These are phyloP conservation scores for Poecile montanus DNA, from an alignment of 2,797 vertebrate species.

Conservation along the genomic window DNA sequence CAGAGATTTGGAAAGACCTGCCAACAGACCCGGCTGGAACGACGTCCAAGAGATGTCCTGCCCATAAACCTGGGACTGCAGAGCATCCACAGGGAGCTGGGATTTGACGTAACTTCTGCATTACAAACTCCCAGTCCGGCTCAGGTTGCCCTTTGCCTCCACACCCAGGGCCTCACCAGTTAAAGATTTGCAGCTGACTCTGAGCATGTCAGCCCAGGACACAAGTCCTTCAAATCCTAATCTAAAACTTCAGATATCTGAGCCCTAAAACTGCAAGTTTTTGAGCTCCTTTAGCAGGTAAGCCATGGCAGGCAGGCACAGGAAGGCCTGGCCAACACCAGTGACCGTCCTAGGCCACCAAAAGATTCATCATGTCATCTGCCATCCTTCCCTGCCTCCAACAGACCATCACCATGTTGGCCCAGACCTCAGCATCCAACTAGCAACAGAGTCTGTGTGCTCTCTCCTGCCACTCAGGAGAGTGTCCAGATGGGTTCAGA, in stretches of 20 bases:
- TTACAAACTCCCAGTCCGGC: not conserved
- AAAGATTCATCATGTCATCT: not conserved
- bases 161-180: not conserved
- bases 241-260: not conserved
- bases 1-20: not conserved
- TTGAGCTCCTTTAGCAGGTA: not conserved
- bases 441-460: not conserved
- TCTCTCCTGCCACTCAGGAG: not conserved
- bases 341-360: not conserved
- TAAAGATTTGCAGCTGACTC: not conserved
- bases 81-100: not conserved
- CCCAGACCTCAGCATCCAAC: not conserved
- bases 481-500: not conserved
- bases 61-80: not conserved
- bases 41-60: not conserved
- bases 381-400: not conserved
- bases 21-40: not conserved
- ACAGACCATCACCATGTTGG: accelerated
- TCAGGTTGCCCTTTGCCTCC: not conserved
- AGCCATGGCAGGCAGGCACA: not conserved
- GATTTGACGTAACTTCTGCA: not conserved
- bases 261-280: not conserved
- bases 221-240: not conserved
- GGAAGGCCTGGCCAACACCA: not conserved
- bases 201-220: not conserved